These are phyloP conservation scores for Hoplodrina blanda DNA, from an alignment of 2,888 invertebrate species.

Conservation along the genomic window DNA sequence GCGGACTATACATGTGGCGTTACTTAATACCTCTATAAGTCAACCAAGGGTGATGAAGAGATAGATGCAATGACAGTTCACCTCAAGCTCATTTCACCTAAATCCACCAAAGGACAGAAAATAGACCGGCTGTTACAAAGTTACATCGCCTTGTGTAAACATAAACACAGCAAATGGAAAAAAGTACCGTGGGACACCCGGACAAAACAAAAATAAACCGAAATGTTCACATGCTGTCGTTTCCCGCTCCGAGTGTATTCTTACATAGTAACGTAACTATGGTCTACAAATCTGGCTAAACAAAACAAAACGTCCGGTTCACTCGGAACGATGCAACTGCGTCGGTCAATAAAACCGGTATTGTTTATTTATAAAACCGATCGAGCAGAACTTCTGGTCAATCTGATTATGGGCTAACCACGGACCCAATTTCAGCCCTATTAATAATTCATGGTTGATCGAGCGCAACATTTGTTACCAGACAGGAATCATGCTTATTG, in stretches of 20 bases:
- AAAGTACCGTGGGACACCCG: not conserved
- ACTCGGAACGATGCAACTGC: constrained; percentile 2
- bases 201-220: not conserved
- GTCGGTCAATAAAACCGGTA: constrained; percentile 37
- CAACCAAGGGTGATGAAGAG: no score
- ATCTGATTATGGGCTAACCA: constrained; percentile 21
- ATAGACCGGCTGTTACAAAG: not conserved
- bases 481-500: not conserved
- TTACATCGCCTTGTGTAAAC: not conserved
- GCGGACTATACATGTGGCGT: no score
- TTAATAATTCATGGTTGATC: constrained; percentile 13
- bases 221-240: constrained; percentile 2
- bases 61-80: no score
- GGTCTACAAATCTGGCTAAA: not conserved
- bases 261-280: constrained; percentile 10
- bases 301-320: constrained; percentile 25
- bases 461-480: constrained; percentile 15
- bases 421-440: constrained; percentile 18
- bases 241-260: not conserved
- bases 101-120: no score
- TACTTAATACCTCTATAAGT: no score
- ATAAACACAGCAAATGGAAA: not conserved
- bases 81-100: no score
- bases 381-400: constrained; percentile 34
- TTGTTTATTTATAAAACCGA: constrained; percentile 49